Evolutionary conservation across 1,140 invertebrate genomes (phyloP).

Genomic region (Lepidurus arcticus): DNA sequence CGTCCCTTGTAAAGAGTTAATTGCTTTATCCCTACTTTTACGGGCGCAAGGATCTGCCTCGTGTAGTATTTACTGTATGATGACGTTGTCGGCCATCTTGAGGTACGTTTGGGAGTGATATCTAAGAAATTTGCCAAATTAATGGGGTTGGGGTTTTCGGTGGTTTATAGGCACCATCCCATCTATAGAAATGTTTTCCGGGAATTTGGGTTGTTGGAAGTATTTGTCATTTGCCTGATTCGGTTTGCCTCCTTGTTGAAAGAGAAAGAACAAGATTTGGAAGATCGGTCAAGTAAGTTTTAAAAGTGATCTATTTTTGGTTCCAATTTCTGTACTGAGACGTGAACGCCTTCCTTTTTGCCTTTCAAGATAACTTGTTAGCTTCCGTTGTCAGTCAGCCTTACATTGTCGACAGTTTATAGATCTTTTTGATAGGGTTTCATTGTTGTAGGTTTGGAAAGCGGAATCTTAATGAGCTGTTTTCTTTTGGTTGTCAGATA

Average conservation of each 20-base stretch:
- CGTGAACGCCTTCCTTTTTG: background rate
- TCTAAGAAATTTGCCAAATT: background rate
- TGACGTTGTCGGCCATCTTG: conserved; percentile 79
- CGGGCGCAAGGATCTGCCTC: conserved; percentile 69
- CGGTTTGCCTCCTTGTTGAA: conserved; percentile 74
- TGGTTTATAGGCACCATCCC: conserved; percentile 64
- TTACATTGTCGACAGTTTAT: background rate
- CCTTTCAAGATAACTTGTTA: no score
- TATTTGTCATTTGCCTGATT: conserved; percentile 87
- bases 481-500: conserved; percentile 43
- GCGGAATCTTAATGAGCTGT: background rate
- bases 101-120: conserved; percentile 50
- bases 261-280: conserved; percentile 53
- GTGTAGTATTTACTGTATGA: conserved; percentile 82
- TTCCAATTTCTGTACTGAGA: background rate
- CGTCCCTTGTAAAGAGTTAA: conserved; percentile 97
- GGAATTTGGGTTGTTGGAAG: conserved; percentile 95
- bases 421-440: background rate
- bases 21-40: conserved; percentile 85
- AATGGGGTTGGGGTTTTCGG: background rate
- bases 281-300: conserved; percentile 41
- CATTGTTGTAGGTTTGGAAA: background rate
- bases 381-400: no score
- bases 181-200: conserved; percentile 97
- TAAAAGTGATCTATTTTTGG: background rate